A percentile compares a stretch with the other conserved stretches of the same genome.
Evolutionary conservation across 2,888 invertebrate species (phyloP).

Genomic region (Micoletzkya japonica): DNA sequence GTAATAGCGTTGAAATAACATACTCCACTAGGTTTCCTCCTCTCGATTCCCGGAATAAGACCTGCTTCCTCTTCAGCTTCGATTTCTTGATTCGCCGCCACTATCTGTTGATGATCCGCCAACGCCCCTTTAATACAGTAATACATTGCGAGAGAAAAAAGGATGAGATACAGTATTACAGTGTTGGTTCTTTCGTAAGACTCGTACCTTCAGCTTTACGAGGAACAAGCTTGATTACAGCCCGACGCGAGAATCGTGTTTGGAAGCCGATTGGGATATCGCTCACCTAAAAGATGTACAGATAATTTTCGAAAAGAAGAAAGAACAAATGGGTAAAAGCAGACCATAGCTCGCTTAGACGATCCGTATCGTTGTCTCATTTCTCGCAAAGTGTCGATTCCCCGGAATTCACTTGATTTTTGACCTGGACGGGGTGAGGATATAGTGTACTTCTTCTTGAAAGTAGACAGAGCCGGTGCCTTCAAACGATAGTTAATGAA

Average conservation of each 20-base stretch:
- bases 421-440: conserved; percentile 4
- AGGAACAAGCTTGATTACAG: neutral
- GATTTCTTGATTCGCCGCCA: neutral
- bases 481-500: neutral
- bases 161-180: no score
- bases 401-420: neutral
- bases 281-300: conserved; percentile 4
- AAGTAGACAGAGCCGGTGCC: neutral
- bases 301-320: neutral
- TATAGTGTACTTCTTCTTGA: conserved; percentile 16
- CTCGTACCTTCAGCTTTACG: neutral
- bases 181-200: neutral
- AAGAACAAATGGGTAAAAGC: neutral
- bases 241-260: conserved; percentile 4
- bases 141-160: neutral
- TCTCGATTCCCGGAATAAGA: no score
- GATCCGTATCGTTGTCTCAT: neutral
- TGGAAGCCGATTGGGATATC: conserved; percentile 9
- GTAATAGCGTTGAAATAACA: no score
- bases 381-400: neutral
- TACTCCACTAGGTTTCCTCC: no score
- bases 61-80: neutral
- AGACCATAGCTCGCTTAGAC: conserved; percentile 8
- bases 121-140: neutral
- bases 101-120: neutral